Base-by-base conservation (phyloP, 1,140 invertebrate genomes). In the Cyclina sinensis region DNA sequence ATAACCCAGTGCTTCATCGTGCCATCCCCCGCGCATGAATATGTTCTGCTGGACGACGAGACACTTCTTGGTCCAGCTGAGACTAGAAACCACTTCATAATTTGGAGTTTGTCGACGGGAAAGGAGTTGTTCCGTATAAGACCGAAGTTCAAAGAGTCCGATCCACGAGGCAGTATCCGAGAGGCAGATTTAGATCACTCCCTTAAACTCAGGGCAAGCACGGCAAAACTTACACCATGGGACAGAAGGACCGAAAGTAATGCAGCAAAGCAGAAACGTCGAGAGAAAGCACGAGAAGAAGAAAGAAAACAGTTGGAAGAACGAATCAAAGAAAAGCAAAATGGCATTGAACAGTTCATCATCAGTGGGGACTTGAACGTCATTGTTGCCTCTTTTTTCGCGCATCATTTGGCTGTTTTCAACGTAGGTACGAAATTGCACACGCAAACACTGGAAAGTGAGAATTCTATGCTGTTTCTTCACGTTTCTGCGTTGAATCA, bases 301-400 rank as follows among this genome's bases (percentile, higher is more conserved):
- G 94, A 94, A 84, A 88, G 84, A 37, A 87, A 90, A 57, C 51
- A 89, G 24, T 59, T 92, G 12, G 93, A 95, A 46, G 94, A 94
- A 54, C 76, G 94, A 14, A 85, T 89, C 43, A 92, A 91, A 51
- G 95, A 95, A 74, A 95, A 94, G 78, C 91, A 94, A 14, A 95
- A 95, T 90, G 91, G 87, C 21, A 92, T 95, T 18, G 95, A 95
- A 39, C 92, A 93, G 85, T 95, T 93, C 78, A 86, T 95, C 1
- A 90, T 95, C 0, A 95, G 94, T 79, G 93, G 92, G 11, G 92
- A 95, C 83, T 88, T 93, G 54, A 92, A 92, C 24, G 93, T 91
- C 4, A 90, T 95, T n/a, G 93, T 95, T n/a, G 94, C 94, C 9
- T 95, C 95, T 0, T 95, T 93, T 90, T 95, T 94, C 82, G 94